These are phyloP conservation scores for Micrasema longulum DNA, from an alignment of 1,140 invertebrate genomes.

Conservation along the genomic window DNA sequence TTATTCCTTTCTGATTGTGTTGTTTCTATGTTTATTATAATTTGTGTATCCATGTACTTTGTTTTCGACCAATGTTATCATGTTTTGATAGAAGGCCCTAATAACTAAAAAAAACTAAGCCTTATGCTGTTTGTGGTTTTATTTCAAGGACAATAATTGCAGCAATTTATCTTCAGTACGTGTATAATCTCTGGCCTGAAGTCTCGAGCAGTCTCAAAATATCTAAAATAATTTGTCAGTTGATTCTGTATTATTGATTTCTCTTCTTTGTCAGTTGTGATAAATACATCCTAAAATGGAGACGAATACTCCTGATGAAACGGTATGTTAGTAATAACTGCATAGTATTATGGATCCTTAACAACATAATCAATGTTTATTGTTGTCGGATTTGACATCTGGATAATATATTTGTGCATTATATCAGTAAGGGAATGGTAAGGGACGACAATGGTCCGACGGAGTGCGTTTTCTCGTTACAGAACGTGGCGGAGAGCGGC, in stretches of 20 bases:
- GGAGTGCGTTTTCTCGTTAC: neutral
- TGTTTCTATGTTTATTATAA: neutral
- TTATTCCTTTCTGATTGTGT: too few relatives aligned
- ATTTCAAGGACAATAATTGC: slow-evolving; percentile 30
- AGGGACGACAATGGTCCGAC: too few relatives aligned
- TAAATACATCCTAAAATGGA: slow-evolving; percentile 11
- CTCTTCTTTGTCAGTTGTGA: slow-evolving; percentile 13
- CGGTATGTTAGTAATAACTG: slow-evolving; percentile 8
- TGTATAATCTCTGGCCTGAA: too few relatives aligned
- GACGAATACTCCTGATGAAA: slow-evolving; percentile 23
- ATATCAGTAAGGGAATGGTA: too few relatives aligned
- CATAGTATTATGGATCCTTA: neutral
- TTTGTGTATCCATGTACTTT: too few relatives aligned
- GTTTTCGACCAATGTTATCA: too few relatives aligned
- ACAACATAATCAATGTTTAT: neutral
- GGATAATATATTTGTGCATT: neutral
- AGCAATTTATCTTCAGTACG: too few relatives aligned
- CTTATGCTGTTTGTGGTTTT: neutral
- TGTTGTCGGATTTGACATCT: neutral
- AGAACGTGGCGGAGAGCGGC: slow-evolving; percentile 25
- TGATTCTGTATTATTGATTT: slow-evolving; percentile 31
- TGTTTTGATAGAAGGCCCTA: neutral
- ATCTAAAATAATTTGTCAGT: slow-evolving; percentile 14
- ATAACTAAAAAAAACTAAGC: neutral
- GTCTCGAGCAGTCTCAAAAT: too few relatives aligned